Evolutionary conservation across 2,888 invertebrate species (phyloP), one percentile per base, ranked within the genome.

Genomic region (Nomada fucata): DNA sequence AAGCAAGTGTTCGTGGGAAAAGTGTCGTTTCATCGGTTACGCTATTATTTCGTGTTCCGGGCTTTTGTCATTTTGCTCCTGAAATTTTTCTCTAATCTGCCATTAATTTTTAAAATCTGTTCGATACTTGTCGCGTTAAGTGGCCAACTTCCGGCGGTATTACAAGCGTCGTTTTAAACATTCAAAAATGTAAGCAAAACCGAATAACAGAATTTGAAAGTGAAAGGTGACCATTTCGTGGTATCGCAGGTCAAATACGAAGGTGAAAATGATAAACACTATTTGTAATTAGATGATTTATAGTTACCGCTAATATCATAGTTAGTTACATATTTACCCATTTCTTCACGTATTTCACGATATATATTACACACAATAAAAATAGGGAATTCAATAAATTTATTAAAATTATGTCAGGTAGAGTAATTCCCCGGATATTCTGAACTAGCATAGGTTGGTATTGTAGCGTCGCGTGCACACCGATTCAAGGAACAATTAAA

Each of bases 401-500:
- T 47, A 47, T 47, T 47, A 11, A 15, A 10, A 47, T 15, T 47
- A 15, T 47, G 15, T 47, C n/a, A 20, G n/a, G 9, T 4, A 50
- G 18, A 50, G 5, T 2, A 11, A 20, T 63, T 18, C 20, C 18
- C 53, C 47, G 23, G 26, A 20, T 52, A 75, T 44, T 60, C 64
- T 15, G 15, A 42, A 64, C 2, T 13, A 36, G 50, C 13, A 5
- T 36, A 26, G 20, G n/a, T n/a, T 36, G 55, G 15, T 23, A 47
- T 71, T 36, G 36, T 61, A 65, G 61, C 36, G 36, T 36, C 64
- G 65, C 36, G 70, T 70, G 65, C 23, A 13, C 50, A 18, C 65
- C 50, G 36, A 60, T 79, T 53, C 36, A 42, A 29, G 55, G 65
- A 47, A 55, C 76, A 79, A 79, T 79, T 80, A 71, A 82, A 82